phyloP scores from a whole-genome alignment of 2,888 invertebrate genomes.

The Athalia cordata region DNA sequence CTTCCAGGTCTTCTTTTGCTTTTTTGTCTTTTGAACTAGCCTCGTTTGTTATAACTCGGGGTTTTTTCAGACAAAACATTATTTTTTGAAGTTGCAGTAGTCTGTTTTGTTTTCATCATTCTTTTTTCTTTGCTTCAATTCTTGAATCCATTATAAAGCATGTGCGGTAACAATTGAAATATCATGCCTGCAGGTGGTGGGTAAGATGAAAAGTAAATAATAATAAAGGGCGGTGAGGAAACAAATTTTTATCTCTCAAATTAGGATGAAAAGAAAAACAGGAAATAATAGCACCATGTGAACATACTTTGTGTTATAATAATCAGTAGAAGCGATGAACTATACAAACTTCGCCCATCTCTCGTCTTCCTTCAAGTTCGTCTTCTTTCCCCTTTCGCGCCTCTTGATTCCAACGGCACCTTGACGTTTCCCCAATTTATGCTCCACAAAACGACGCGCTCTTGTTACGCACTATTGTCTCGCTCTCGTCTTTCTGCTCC shows the following conservation, averaged over 20 bases:
- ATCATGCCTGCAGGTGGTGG: too few species aligned
- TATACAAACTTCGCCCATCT: slow-evolving; percentile 35
- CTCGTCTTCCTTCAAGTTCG: slow-evolving; percentile 3
- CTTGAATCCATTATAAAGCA: too few species aligned
- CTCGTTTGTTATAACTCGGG: too few species aligned
- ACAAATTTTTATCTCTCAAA: slow-evolving; percentile 3
- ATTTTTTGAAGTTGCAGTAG: too few species aligned
- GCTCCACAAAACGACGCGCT: slow-evolving; percentile 48
- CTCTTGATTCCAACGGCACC: slow-evolving; percentile 13
- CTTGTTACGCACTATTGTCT: slow-evolving; percentile 68
- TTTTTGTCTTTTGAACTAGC: too few species aligned
- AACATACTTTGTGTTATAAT: neutral
- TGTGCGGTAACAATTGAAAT: too few species aligned
- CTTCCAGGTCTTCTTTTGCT: too few species aligned
- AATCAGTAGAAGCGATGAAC: slow-evolving; percentile 38
- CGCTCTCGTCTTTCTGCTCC: slow-evolving; percentile 50
- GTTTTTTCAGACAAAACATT: too few species aligned
- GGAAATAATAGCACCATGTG: slow-evolving; percentile 5
- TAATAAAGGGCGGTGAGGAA: neutral
- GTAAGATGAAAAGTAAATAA: neutral
- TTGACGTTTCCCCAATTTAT: slow-evolving; percentile 44
- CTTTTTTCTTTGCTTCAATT: too few species aligned
- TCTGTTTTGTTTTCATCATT: too few species aligned
- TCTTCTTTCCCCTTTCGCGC: neutral
- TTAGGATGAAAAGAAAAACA: slow-evolving; percentile 9